Evolutionary conservation across 2,797 vertebrate genomes (phyloP).

Genomic region (Fratercula arctica): DNA sequence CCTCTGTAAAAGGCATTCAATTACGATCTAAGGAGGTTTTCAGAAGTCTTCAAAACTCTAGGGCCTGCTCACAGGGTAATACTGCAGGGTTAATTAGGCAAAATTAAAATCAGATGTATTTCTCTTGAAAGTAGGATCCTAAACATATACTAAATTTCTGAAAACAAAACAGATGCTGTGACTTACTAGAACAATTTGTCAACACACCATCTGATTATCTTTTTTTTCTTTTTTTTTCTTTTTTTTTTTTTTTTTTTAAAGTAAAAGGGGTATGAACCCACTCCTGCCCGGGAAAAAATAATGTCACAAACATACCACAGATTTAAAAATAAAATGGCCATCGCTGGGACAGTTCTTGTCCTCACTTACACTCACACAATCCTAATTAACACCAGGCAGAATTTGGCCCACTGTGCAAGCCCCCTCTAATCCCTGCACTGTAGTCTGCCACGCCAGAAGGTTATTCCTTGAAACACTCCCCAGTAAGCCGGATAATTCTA

Average conservation of each 20-base stretch:
- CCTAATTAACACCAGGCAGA: slow-evolving; percentile 18
- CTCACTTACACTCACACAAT: not conserved
- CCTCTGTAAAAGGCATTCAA: not conserved
- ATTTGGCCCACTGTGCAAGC: not conserved
- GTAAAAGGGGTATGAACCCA: not conserved
- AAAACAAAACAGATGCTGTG: not conserved
- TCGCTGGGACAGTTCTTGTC: not conserved
- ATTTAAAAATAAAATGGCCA: slow-evolving; percentile 24
- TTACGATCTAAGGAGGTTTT: not conserved
- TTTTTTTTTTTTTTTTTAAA: not conserved
- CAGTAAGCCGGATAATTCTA: slow-evolving; percentile 54
- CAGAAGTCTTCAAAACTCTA: not conserved
- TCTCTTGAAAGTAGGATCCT: not conserved
- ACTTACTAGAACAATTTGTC: not conserved
- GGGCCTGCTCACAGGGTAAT: not conserved
- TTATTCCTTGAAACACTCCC: slow-evolving; percentile 59
- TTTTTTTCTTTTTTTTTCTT: not conserved
- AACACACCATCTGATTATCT: not conserved
- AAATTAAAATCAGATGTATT: not conserved
- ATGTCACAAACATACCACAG: not conserved
- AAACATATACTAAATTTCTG: not conserved
- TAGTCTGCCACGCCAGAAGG: slow-evolving; percentile 15
- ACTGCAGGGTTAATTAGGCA: not conserved
- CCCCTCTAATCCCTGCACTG: slow-evolving; percentile 1
- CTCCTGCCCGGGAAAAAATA: not conserved